phyloP scores from a whole-genome alignment of 1,140 invertebrate genomes.

The Pentalonia nigronervosa region DNA sequence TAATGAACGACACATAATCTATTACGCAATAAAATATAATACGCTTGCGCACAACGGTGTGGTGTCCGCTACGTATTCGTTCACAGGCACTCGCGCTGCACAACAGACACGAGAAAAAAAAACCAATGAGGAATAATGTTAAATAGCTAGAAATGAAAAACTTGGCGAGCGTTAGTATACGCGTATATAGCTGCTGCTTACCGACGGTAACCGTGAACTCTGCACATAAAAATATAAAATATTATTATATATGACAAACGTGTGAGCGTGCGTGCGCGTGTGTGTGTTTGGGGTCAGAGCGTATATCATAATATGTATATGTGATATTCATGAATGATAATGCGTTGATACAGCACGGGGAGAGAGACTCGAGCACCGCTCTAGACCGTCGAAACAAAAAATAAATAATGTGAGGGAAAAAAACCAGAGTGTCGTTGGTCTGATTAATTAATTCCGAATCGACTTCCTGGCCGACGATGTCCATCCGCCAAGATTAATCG shows the following conservation, averaged over 20 bases:
- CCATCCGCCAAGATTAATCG: constrained; percentile 57
- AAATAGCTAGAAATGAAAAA: not conserved
- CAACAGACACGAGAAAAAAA: not conserved
- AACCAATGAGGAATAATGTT: constrained; percentile 52
- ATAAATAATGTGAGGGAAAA: not conserved
- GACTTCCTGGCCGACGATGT: constrained; percentile 56
- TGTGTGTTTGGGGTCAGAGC: constrained; percentile 38
- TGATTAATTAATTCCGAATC: constrained; percentile 57
- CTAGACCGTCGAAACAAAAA: not conserved
- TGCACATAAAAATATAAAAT: not conserved
- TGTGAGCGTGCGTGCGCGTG: not conserved
- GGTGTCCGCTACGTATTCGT: not conserved
- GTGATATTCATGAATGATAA: constrained; percentile 56
- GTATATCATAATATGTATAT: not conserved
- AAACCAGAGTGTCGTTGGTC: constrained; percentile 43
- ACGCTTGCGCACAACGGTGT: not conserved
- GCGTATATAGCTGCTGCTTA: not conserved
- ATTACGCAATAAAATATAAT: not conserved
- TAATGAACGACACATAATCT: not conserved
- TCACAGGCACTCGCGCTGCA: not conserved
- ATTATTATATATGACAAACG: not conserved
- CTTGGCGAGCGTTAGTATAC: not conserved
- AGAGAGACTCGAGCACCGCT: not conserved
- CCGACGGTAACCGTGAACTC: constrained; percentile 30
- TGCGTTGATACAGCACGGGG: constrained; percentile 29